These are phyloP conservation scores for Drosophila rellima DNA, from an alignment of 2,888 invertebrate species.

Conservation along the genomic window DNA sequence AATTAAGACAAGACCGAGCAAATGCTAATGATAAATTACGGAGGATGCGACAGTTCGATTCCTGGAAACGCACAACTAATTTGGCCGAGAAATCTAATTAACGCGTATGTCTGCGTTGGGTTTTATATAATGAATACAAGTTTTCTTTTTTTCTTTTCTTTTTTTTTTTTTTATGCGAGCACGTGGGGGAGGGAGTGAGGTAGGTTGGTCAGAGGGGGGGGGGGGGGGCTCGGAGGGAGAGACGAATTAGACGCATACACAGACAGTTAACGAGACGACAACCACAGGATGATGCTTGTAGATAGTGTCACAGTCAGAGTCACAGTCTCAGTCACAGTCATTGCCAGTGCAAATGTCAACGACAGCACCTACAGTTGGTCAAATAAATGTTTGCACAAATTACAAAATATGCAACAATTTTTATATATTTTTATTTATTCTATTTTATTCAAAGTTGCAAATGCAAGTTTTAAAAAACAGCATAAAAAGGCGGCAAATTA, in stretches of 20 bases:
- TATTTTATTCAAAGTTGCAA: background rate
- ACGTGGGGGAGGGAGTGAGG: background rate
- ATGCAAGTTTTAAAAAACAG: background rate
- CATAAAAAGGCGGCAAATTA: no score
- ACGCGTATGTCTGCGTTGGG: slow-evolving; percentile 42
- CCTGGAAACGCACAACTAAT: slow-evolving; percentile 23
- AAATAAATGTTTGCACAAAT: background rate
- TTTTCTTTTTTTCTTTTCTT: slow-evolving; percentile 10
- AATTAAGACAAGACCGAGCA: slow-evolving; percentile 50
- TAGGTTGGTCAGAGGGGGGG: background rate
- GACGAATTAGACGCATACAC: slow-evolving; percentile 39
- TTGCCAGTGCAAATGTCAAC: slow-evolving; percentile 54
- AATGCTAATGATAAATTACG: slow-evolving; percentile 42
- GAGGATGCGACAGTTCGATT: slow-evolving; percentile 47
- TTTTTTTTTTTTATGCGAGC: slow-evolving; percentile 10
- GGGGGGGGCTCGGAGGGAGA: background rate
- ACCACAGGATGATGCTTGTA: slow-evolving; percentile 44
- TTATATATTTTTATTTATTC: no score
- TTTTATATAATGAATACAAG: slow-evolving; percentile 59
- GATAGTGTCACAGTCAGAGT: slow-evolving; percentile 76
- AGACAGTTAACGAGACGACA: slow-evolving; percentile 40
- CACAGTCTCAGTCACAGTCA: slow-evolving; percentile 77
- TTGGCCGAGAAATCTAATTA: slow-evolving; percentile 8
- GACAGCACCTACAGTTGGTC: slow-evolving; percentile 29
- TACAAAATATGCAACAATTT: no score